Evolutionary conservation across 2,113 vertebrate genomes (phyloP).

Genomic region (Nothocercus nigrocapillus): DNA sequence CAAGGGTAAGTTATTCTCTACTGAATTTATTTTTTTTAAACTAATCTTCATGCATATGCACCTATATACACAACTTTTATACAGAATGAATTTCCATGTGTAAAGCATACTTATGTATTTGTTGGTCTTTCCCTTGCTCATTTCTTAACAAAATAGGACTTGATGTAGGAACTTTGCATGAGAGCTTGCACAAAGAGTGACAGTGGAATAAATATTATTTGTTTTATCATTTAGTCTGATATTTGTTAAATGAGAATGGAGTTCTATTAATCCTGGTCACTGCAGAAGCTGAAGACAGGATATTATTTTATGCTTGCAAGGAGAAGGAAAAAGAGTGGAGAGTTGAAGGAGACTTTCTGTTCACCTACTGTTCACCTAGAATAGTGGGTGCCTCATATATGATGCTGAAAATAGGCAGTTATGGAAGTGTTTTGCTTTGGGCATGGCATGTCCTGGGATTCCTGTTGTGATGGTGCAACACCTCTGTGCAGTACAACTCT

Average conservation of each 20-base stretch:
- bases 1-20: background rate
- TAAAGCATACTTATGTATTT: background rate
- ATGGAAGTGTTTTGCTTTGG: background rate
- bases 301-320: background rate
- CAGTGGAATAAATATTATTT: background rate
- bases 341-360: background rate
- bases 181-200: background rate
- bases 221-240: background rate
- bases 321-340: background rate
- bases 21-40: background rate
- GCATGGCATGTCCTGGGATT: background rate
- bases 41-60: background rate
- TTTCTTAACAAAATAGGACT: background rate
- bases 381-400: background rate
- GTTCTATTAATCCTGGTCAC: background rate
- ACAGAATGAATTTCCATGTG: background rate
- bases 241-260: background rate
- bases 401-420: background rate
- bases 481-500: background rate
- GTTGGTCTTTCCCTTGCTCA: background rate
- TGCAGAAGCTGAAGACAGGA: background rate
- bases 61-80: background rate
- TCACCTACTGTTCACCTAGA: background rate
- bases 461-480: background rate
- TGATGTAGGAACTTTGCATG: background rate